Percentiles rank a stretch among this genome's conserved stretches.
These are phyloP conservation scores for Mionectes olivaceus DNA, from an alignment of 2,797 vertebrate species.

Conservation along the genomic window DNA sequence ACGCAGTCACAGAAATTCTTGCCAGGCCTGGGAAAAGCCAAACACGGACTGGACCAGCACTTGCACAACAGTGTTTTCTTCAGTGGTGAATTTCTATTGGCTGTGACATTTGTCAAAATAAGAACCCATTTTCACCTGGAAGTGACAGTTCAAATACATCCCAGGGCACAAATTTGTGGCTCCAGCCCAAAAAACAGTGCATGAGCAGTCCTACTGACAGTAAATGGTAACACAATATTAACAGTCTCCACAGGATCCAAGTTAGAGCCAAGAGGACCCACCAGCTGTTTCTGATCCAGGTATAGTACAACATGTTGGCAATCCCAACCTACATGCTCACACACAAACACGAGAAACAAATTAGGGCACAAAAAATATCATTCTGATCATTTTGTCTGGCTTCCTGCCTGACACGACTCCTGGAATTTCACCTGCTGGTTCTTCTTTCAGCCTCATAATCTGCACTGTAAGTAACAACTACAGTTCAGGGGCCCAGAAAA, in stretches of 20 bases:
- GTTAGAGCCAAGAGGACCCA: not conserved
- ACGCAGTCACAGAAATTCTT: not conserved
- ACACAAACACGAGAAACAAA: not conserved
- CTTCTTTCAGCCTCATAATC: not conserved
- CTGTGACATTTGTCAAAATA: not conserved
- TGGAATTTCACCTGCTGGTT: not conserved
- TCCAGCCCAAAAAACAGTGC: not conserved
- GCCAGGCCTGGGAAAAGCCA: not conserved
- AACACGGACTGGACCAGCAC: not conserved
- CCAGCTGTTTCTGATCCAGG: rapidly evolving
- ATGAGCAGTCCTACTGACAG: not conserved
- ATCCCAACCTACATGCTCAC: not conserved
- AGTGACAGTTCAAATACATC: not conserved
- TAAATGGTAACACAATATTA: not conserved
- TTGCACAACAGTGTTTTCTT: not conserved
- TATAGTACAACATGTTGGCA: not conserved
- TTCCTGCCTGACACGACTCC: not conserved
- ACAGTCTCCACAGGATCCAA: not conserved
- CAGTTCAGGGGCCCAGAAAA: not conserved
- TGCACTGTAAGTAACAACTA: not conserved
- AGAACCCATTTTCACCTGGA: not conserved
- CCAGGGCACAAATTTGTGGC: not conserved
- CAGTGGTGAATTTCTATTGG: not conserved
- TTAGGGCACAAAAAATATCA: not conserved
- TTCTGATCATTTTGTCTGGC: not conserved